Conservation (phyloP, 2,888 invertebrate genomes). For the Tipula vernalis region DNA sequence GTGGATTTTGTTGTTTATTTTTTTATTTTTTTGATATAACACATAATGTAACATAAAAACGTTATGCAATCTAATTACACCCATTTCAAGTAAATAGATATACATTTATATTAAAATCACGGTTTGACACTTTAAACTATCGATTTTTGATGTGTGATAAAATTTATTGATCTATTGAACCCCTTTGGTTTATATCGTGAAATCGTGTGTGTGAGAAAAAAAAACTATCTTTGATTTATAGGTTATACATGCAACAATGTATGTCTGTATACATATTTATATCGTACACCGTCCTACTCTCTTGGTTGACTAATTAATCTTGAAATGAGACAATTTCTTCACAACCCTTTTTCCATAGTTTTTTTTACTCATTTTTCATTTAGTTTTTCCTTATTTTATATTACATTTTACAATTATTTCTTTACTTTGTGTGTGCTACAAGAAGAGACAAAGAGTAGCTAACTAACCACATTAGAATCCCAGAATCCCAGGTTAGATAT, state of each 20-base stretch:
- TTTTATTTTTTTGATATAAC: not conserved
- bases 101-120: not conserved
- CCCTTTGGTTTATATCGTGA: not conserved
- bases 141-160: constrained; percentile 4
- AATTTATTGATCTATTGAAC: not conserved
- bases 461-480: constrained; percentile 5
- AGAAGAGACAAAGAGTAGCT: not conserved
- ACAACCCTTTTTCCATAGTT: not conserved
- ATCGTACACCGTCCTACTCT: not conserved
- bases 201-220: not conserved
- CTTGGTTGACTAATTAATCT: not conserved
- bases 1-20: not conserved
- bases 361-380: not conserved
- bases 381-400: not conserved
- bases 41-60: not conserved
- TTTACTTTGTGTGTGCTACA: not conserved
- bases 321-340: not conserved
- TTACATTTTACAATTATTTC: not conserved
- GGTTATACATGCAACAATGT: not conserved
- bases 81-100: not conserved
- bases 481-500: constrained; percentile 7
- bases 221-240: not conserved
- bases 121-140: not conserved
- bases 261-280: not conserved
- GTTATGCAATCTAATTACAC: not conserved